A percentile compares a stretch with the other conserved stretches of the same genome.
These are phyloP conservation scores for Cheilosia pagana DNA, from an alignment of 2,888 invertebrate species.

Conservation along the genomic window DNA sequence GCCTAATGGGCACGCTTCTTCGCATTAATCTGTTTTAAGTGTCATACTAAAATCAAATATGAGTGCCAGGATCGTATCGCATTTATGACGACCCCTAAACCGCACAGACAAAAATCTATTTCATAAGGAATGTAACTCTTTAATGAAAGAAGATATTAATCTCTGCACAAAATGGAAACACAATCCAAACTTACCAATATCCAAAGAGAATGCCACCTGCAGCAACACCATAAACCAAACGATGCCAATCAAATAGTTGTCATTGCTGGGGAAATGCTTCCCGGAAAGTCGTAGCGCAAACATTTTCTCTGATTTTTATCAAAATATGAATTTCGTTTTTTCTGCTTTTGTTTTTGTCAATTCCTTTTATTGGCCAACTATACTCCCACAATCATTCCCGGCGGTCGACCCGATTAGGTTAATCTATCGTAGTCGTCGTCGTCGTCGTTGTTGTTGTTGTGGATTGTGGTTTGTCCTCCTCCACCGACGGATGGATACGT, in stretches of 20 bases:
- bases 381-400: conserved; percentile 57
- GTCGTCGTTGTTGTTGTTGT: conserved; percentile 3
- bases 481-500: conserved; percentile 48
- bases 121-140: conserved; percentile 30
- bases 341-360: neutral
- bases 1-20: conserved; percentile 53
- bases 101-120: neutral
- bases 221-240: conserved; percentile 70
- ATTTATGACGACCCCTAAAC: conserved; percentile 1
- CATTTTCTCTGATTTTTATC: conserved; percentile 69
- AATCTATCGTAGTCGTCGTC: conserved; percentile 53
- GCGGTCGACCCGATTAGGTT: conserved; percentile 42
- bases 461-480: neutral
- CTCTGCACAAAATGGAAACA: conserved; percentile 49
- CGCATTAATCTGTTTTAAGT: conserved; percentile 65
- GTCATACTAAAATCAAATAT: conserved; percentile 64
- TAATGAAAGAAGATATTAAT: conserved; percentile 50
- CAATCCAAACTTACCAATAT: conserved; percentile 70
- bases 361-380: conserved; percentile 62
- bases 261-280: conserved; percentile 59
- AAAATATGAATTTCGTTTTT: conserved; percentile 7
- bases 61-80: neutral
- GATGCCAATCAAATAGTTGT: conserved; percentile 71
- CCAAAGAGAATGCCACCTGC: conserved; percentile 59
- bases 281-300: conserved; percentile 60